Percentiles rank a stretch among this genome's conserved stretches.
Conservation (phyloP, 2,888 invertebrate genomes). For the Athalia rosae region DNA sequence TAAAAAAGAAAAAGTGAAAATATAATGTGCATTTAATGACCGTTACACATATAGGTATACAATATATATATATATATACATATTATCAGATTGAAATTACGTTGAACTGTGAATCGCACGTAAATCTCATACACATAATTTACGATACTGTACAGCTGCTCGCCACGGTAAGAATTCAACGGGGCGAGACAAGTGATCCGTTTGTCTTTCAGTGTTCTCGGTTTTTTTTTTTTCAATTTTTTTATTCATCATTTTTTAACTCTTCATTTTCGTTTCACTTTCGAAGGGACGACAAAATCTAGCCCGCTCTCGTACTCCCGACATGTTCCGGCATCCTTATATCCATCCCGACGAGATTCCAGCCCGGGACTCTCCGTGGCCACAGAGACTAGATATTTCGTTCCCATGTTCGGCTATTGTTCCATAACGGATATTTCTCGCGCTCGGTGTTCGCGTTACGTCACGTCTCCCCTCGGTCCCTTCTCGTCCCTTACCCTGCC, state of each 20-base stretch:
- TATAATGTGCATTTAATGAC: too few species aligned
- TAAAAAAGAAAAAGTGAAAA: too few species aligned
- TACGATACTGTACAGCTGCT: too few species aligned
- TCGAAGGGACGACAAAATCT: background rate
- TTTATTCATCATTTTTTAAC: too few species aligned
- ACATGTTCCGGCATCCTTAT: conserved; percentile 41
- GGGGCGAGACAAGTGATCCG: conserved; percentile 29
- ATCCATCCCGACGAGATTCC: background rate
- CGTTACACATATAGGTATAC: too few species aligned
- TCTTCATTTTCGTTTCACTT: background rate
- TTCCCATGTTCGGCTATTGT: conserved; percentile 40
- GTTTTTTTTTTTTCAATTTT: too few species aligned
- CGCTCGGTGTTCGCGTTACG: background rate
- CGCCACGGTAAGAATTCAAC: conserved; percentile 31
- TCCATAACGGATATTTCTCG: conserved; percentile 31
- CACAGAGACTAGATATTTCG: background rate
- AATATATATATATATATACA: too few species aligned
- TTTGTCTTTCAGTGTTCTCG: background rate
- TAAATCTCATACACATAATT: conserved; percentile 11
- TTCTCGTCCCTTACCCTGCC: background rate
- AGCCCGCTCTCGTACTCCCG: background rate
- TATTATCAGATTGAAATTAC: too few species aligned
- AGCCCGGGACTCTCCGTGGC: background rate
- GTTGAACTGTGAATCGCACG: background rate
- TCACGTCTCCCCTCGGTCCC: background rate